Base-by-base conservation (phyloP, 2,888 invertebrate genomes). In the Andrena trimmerana region DNA sequence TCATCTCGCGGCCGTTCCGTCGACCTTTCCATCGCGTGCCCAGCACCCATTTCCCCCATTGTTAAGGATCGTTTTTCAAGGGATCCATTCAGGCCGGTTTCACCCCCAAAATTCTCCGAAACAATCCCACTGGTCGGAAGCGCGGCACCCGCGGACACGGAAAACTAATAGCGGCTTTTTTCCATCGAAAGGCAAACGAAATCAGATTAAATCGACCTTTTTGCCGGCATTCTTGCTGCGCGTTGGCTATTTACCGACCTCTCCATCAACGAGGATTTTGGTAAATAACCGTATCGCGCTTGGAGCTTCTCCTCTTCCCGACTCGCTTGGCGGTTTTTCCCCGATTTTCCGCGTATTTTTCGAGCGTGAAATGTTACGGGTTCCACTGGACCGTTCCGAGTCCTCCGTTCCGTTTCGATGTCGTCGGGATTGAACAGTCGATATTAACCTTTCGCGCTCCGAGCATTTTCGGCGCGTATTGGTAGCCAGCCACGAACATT, bases 181-280 rank as follows among this genome's bases (percentile, higher is more conserved):
- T 69, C 59, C 69, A 69, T 80, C 52, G 81, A 57, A 73, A 69
- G 54, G 73, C 70, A 80, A 80, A 70, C 73, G 69, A 69, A 74
- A 80, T 81, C 81, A 74, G 81, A 80, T 81, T 81, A 74, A 80
- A 81, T 81, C 74, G 81, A 81, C 72, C 73, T 66, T 74, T 71
- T 72, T 33, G 48, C 67, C 78, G 24, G 27, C 27, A 78, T 78
- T 67, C 78, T 63, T 78, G 13, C 62, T 48, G 62, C 62, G 42
- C 60, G 7, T 31, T n/a, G 78, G 81, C 73, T 81, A 80, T 81
- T 80, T 81, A 80, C 81, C 81, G 69, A 74, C 65, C 81, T 80
- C 81, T 81, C 70, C 48, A 74, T 66, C 70, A 69, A 65, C 65
- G 52, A 74, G 65, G 81, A 74, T 80, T 80, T 79, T 80, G 81